Evolutionary conservation across 2,888 invertebrate species (phyloP), one percentile per base, ranked within the genome.

Genomic region (Drosophila incognita): DNA sequence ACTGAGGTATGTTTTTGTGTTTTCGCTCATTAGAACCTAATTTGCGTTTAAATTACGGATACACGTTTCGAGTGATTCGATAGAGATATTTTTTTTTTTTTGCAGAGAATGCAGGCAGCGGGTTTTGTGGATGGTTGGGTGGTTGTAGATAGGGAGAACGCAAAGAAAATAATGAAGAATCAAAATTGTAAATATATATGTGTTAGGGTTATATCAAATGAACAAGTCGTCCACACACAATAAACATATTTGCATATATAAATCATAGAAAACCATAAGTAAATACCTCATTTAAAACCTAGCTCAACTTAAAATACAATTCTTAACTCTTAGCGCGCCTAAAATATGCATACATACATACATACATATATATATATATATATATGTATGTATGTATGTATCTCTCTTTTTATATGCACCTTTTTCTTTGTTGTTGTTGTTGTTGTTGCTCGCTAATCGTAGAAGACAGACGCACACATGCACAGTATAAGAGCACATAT

Each of bases 1-100:
- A 57, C 63, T 68, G 52, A 61, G 68, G 54, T 75, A 70, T 52
- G 64, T 40, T 58, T 59, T 59, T 29, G 53, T 57, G 54, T 36
- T 58, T 15, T 80, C 79, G 63, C 53, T 66, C 82, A 80, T 67
- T 71, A 80, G 42, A 71, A 81, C 80, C 80, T 81, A 66, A 67
- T 64, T 40, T 27, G 46, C 52, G 27, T 27, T 21, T 46, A 21
- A 48, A 40, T 49, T 27, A 38, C 38, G 27, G 4, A 21, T 15
- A 40, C 40, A 29, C 38, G n/a, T 57, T 42, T 57, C 40, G 42
- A 42, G 29, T 51, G 31, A 38, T 59, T 62, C 36, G 42, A 58
- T 52, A 36, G 40, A 54, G 36, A 51, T 46, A 10, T 42, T 46
- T 46, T 42, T 21, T 46, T 70, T 71, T 56, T 46, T 70, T 71